Base-by-base conservation (phyloP, 2,888 invertebrate species). In the Synanthedon andrenaeformis region DNA sequence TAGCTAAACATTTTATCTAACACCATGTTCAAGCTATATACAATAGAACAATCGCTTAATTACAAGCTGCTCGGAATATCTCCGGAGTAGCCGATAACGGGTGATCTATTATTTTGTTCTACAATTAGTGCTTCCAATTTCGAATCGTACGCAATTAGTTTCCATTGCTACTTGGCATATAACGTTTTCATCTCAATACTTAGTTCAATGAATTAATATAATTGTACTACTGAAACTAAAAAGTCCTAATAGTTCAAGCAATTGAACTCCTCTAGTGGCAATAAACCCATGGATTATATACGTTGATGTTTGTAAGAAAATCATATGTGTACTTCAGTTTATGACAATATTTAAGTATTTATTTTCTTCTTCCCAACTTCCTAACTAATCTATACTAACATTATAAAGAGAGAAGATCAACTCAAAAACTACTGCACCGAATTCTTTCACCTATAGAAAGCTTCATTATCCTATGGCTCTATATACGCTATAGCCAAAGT, bases 41-140 rank as follows among this genome's bases (percentile, higher is more conserved):
- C 45, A 45, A 45, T 45, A 45, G 45, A 45, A 45, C 45, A 45
- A 45, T 45, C 45, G 45, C 45, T 45, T 45, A 45, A 45, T 45
- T 45, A 45, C 45, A 45, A 45, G 45, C 45, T 12, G 45, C 45
- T 45, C 45, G 45, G n/a, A 57, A 56, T 63, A 62, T 61, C 58
- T 58, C 57, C 57, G 56, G 19, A 23, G 60, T 53, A 54, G 51
- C 48, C 61, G 82, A 79, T 80, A 80, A 79, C 52, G 53, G 56
- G 63, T 74, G 78, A 80, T 74, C 74, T 75, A 79, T 79, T 79
- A 77, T 75, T 78, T 76, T 74, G 74, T 71, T 60, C 55, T 56
- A 71, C 76, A 78, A 80, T 79, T 81, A 79, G 76, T 70, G 70
- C 65, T 65, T 71, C 66, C 65, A 65, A 62, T 69, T 58, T 55